phyloP scores from a whole-genome alignment of 1,140 invertebrate genomes.

The Paraescarpia echinospica region DNA sequence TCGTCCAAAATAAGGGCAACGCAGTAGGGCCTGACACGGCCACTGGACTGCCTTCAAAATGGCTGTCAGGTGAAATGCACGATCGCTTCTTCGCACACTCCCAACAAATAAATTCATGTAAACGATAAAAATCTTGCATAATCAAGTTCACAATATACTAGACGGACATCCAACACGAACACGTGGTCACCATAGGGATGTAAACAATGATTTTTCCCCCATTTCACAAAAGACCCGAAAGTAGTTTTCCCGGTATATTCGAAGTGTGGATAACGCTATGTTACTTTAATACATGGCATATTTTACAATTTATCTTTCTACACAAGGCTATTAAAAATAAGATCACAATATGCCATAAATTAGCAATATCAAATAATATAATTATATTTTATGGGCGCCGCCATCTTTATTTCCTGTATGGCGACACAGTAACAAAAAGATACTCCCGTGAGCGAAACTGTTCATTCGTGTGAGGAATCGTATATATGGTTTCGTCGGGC shows the following conservation, averaged over 20 bases:
- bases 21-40: neutral
- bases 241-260: neutral
- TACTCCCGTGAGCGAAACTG: slow-evolving; percentile 54
- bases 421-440: slow-evolving; percentile 46
- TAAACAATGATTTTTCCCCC: slow-evolving; percentile 22
- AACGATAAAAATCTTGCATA: neutral
- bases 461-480: slow-evolving; percentile 53
- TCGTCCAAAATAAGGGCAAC: neutral
- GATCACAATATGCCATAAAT: neutral
- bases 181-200: slow-evolving; percentile 36
- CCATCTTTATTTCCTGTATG: slow-evolving; percentile 48
- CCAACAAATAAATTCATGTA: neutral
- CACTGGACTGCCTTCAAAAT: neutral
- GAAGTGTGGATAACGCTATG: neutral
- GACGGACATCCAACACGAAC: neutral
- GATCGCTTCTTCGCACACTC: neutral
- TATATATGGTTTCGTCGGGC: slow-evolving; percentile 45
- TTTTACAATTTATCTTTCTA: neutral
- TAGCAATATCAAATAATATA: slow-evolving; percentile 8
- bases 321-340: neutral
- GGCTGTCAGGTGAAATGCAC: neutral
- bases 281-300: neutral
- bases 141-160: neutral
- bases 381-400: slow-evolving; percentile 36
- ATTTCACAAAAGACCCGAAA: neutral